Percentiles rank a stretch among this genome's conserved stretches.
These are phyloP conservation scores for Numida meleagris DNA, from an alignment of 2,113 vertebrate species.

Conservation along the genomic window DNA sequence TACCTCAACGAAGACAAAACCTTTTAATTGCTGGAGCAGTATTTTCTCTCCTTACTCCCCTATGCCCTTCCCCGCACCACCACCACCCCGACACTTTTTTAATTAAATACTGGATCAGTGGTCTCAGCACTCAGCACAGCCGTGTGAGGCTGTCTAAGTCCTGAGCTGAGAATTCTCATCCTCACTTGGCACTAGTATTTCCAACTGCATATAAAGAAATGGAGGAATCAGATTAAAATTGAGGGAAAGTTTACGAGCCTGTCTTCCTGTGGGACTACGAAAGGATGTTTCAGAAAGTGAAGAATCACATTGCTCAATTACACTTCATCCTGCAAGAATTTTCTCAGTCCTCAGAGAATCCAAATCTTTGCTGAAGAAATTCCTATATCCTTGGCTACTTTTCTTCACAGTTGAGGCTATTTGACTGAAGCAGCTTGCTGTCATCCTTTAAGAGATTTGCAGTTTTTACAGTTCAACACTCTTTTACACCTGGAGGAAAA, in stretches of 20 bases:
- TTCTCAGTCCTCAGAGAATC: background rate
- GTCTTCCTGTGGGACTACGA: background rate
- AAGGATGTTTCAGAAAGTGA: background rate
- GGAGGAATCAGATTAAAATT: background rate
- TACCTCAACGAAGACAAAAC: background rate
- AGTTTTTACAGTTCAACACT: background rate
- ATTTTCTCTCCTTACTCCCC: background rate
- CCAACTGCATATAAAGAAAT: background rate
- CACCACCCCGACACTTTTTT: background rate
- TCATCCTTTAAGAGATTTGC: background rate
- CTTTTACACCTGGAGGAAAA: background rate
- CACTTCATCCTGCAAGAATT: background rate
- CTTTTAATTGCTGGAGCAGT: background rate
- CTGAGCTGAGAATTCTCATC: background rate
- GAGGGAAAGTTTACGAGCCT: background rate
- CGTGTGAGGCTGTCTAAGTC: accelerated
- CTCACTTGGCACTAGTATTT: background rate
- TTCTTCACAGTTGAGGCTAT: background rate
- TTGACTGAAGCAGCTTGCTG: background rate
- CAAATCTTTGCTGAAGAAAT: background rate
- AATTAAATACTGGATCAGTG: background rate
- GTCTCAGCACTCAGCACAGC: background rate
- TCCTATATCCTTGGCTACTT: background rate
- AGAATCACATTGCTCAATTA: background rate
- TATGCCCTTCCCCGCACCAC: background rate